Evolutionary conservation across 2,888 invertebrate species (phyloP).

Genomic region (Agrochola circellaris): DNA sequence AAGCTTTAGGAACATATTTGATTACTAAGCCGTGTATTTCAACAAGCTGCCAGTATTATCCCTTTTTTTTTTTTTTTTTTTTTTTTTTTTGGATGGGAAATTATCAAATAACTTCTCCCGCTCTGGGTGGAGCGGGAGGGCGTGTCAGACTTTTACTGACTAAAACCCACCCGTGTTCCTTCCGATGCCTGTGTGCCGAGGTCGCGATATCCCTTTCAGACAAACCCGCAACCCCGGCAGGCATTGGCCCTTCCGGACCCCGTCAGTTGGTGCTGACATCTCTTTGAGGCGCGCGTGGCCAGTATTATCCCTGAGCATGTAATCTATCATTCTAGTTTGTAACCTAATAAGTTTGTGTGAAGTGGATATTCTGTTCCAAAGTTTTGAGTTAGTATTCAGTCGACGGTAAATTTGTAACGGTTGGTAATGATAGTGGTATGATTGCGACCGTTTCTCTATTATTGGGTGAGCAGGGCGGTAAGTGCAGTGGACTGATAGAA

Average conservation of each 20-base stretch:
- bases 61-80: too few species aligned
- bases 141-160: too few species aligned
- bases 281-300: too few species aligned
- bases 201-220: too few species aligned
- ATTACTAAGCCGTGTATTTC: background rate
- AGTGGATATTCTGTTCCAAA: slow-evolving; percentile 36
- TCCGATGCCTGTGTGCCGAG: too few species aligned
- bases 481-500: slow-evolving; percentile 52
- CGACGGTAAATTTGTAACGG: slow-evolving; percentile 65
- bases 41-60: background rate
- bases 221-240: too few species aligned
- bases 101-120: too few species aligned
- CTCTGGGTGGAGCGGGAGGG: too few species aligned
- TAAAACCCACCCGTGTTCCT: too few species aligned
- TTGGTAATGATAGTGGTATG: slow-evolving; percentile 57
- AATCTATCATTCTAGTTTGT: background rate
- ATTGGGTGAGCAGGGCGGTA: slow-evolving; percentile 53
- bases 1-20: background rate
- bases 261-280: too few species aligned
- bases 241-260: too few species aligned
- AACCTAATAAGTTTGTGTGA: background rate
- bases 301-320: background rate
- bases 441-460: slow-evolving; percentile 58
- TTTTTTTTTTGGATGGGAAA: too few species aligned
- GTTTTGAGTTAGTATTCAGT: slow-evolving; percentile 40